phyloP scores from a whole-genome alignment of 1,140 invertebrate genomes.

The Zaprionus taronus region DNA sequence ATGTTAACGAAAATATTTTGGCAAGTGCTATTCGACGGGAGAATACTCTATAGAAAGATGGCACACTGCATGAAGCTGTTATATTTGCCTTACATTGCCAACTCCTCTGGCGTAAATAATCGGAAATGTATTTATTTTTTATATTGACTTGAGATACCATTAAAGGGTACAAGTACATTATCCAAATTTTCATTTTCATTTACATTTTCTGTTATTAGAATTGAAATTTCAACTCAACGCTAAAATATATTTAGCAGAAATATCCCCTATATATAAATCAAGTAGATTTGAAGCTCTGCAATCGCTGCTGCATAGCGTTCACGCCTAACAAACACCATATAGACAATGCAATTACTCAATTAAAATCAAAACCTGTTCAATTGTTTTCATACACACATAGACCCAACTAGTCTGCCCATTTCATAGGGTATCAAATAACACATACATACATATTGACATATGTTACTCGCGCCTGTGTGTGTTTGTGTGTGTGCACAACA shows the following conservation, averaged over 20 bases:
- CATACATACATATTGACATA: conserved; percentile 15
- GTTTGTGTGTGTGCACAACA: conserved; percentile 27
- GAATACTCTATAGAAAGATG: background rate
- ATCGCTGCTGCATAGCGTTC: background rate
- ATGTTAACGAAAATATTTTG: background rate
- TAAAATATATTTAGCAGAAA: too few relatives aligned
- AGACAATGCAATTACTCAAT: background rate
- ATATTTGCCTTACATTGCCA: background rate
- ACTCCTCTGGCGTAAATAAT: background rate
- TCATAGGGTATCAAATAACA: conserved; percentile 20
- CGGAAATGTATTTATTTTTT: too few relatives aligned
- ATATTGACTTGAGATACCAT: background rate
- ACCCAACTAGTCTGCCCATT: background rate
- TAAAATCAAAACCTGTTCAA: background rate
- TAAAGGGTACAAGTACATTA: too few relatives aligned
- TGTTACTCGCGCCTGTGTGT: conserved; percentile 7
- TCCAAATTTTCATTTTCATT: background rate
- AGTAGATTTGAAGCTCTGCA: too few relatives aligned
- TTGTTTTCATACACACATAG: background rate
- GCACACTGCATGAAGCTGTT: background rate
- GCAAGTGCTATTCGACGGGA: background rate
- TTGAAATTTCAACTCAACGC: background rate
- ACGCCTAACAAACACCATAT: background rate
- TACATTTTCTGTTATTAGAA: background rate
- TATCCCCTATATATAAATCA: background rate